Conservation (phyloP, 92 coral and sea anemone genomes). For the Hydrozoanthus gracilis region DNA sequence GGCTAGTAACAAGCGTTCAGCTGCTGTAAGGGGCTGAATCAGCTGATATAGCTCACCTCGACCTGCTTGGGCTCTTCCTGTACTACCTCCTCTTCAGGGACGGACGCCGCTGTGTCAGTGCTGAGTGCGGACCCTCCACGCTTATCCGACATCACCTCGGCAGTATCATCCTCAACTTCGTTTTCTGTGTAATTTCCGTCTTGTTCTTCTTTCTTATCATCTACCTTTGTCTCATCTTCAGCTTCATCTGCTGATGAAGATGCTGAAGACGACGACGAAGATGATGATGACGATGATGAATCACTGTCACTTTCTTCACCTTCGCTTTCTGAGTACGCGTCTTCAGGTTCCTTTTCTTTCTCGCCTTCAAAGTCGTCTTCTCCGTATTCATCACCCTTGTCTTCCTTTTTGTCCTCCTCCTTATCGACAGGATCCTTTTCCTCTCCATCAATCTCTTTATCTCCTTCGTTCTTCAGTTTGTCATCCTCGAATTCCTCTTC, state of each 20-base stretch:
- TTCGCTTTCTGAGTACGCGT: constrained; percentile 51
- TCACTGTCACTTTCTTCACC: constrained; percentile 43
- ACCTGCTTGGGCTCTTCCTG: constrained; percentile 13
- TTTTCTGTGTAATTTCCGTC: neutral
- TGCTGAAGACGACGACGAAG: neutral
- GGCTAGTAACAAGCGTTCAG: neutral
- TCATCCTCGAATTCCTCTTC: constrained; percentile 56
- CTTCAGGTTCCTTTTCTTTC: constrained; percentile 56
- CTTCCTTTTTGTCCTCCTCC: constrained; percentile 46
- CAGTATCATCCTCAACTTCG: neutral
- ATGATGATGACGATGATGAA: constrained; percentile 12
- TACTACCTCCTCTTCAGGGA: constrained; percentile 47
- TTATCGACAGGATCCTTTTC: neutral
- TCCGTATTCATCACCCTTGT: constrained; percentile 54
- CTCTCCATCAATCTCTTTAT: neutral
- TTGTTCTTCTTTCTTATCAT: constrained; percentile 29
- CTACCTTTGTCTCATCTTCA: constrained; percentile 67
- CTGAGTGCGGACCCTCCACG: neutral
- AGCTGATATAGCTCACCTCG: constrained; percentile 48
- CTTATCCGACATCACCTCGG: neutral
- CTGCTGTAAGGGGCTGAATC: constrained; percentile 5
- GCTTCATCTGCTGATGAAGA: constrained; percentile 52
- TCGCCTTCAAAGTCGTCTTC: constrained; percentile 76
- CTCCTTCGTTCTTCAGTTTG: neutral
- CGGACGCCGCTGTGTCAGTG: constrained; percentile 6